Evolutionary conservation across 2,888 invertebrate genomes (phyloP), one percentile per base, ranked within the genome.

Genomic region (Baccha elongata): DNA sequence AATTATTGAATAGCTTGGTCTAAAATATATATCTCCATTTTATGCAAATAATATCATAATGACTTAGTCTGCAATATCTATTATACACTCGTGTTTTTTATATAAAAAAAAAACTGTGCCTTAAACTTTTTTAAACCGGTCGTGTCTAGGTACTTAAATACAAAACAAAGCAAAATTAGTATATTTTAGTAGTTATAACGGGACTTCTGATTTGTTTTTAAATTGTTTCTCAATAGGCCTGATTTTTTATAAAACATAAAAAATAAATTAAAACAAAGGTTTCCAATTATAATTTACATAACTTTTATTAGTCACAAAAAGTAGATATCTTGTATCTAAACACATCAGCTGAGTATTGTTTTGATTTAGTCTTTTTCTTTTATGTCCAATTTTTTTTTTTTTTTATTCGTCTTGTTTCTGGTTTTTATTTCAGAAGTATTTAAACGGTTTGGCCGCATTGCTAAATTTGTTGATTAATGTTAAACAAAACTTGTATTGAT

Each of bases 41-140:
- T 75, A 75, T 68, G 68, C 35, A 44, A 75, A 68, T 60, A 52
- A 52, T 44, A 60, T 11, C 40, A n/a, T 58, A 48, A 48, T 55
- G 26, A 21, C 55, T 46, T 44, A 52, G 67, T 44, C 52, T 75
- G 74, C 74, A 68, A 15, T 35, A 8, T 23, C 48, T 26, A 19
- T 17, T 10, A 44, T 17, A 42, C n/a, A n/a, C n/a, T n/a, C n/a
- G n/a, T n/a, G n/a, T n/a, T n/a, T n/a, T n/a, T n/a, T n/a, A n/a
- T n/a, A n/a, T n/a, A n/a, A n/a, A n/a, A n/a, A n/a, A n/a, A n/a
- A n/a, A n/a, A n/a, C n/a, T n/a, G n/a, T n/a, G n/a, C n/a, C n/a
- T n/a, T n/a, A n/a, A n/a, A n/a, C n/a, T n/a, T n/a, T n/a, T n/a
- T n/a, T n/a, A n/a, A n/a, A n/a, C n/a, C n/a, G n/a, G n/a, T n/a